A percentile compares a stretch with the other conserved stretches of the same genome.
phyloP scores from a whole-genome alignment of 2,113 vertebrate species.

The Barbus barbus region DNA sequence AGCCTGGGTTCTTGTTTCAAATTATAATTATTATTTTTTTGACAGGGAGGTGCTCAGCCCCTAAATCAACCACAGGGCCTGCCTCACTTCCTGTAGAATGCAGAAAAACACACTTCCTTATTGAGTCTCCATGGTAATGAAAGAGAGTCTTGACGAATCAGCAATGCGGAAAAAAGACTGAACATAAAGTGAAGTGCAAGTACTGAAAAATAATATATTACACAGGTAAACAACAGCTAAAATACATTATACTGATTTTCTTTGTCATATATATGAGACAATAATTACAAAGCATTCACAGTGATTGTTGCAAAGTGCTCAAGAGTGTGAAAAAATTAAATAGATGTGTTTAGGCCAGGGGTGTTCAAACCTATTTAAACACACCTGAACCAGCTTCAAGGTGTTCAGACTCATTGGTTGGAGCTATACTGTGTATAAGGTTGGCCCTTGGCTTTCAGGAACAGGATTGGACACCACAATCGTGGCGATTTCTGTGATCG shows the following conservation, averaged over 20 bases:
- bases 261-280: background rate
- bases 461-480: too few species aligned
- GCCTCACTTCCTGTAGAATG: conserved; percentile 59
- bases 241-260: background rate
- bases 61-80: conserved; percentile 32
- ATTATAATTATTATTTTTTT: too few species aligned
- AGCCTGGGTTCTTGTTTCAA: background rate
- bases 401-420: too few species aligned
- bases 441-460: too few species aligned
- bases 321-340: background rate
- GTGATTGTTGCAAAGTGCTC: background rate
- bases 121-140: conserved; percentile 10
- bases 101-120: conserved; percentile 43
- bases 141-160: background rate
- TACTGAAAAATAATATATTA: background rate
- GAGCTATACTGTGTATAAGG: too few species aligned
- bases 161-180: background rate
- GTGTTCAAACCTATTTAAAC: background rate
- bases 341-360: background rate
- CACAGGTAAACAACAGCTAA: background rate
- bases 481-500: too few species aligned
- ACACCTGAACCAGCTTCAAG: background rate
- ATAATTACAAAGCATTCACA: background rate
- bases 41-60: background rate
- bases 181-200: background rate